Evolutionary conservation across 2,113 vertebrate species (phyloP).

Genomic region (Entomyzon cyanotis): DNA sequence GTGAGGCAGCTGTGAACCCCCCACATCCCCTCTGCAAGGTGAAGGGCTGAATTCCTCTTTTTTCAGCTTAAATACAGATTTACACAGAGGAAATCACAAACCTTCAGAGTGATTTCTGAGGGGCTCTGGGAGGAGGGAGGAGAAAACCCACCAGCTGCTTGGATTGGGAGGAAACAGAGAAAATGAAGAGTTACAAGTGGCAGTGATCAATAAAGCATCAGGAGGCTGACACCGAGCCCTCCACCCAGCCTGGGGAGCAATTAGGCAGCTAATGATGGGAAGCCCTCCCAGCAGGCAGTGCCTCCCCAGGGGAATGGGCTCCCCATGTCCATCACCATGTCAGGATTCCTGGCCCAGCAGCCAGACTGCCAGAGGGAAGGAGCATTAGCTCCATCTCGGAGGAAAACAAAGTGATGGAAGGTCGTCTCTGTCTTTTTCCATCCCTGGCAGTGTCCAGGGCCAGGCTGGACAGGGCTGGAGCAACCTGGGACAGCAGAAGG

Average conservation of each 20-base stretch:
- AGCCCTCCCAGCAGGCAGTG: background rate
- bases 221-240: background rate
- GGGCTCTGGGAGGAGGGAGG: background rate
- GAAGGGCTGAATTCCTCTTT: background rate
- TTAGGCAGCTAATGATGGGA: constrained; percentile 25
- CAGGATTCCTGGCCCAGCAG: background rate
- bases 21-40: background rate
- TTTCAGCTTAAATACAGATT: background rate
- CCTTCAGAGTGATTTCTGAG: background rate
- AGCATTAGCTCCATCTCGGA: background rate
- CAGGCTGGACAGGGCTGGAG: background rate
- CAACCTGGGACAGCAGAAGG: fast-evolving
- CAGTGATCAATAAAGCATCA: constrained; percentile 60
- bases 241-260: background rate
- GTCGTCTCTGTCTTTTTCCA: background rate
- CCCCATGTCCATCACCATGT: background rate
- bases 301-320: background rate
- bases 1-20: background rate
- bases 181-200: constrained; percentile 36
- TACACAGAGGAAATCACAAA: background rate
- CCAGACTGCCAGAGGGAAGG: background rate
- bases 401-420: background rate
- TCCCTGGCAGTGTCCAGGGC: background rate
- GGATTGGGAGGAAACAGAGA: constrained; percentile 2
- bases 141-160: background rate